Percentiles rank a stretch among this genome's conserved stretches.
Conservation (phyloP, 2,797 vertebrate species). For the Perodicticus potto region DNA sequence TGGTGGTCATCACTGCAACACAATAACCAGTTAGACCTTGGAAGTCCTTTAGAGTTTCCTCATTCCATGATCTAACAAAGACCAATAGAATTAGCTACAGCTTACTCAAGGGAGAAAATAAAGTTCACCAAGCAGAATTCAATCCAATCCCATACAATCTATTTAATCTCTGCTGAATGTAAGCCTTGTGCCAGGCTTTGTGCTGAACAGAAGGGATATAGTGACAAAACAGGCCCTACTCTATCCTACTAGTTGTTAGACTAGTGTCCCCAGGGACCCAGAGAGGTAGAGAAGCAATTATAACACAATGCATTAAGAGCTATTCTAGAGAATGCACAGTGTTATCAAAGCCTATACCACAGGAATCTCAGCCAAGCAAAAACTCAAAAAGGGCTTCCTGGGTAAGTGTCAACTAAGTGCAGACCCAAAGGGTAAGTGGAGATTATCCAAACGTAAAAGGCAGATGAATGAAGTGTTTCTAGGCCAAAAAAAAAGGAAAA, state of each 20-base stretch:
- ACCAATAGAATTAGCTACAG: neutral
- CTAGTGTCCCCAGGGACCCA: neutral
- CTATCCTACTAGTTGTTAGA: neutral
- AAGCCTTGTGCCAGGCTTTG: neutral
- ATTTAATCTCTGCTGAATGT: neutral
- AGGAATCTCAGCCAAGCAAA: neutral
- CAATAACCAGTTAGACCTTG: neutral
- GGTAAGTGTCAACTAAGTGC: neutral
- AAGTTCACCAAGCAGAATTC: neutral
- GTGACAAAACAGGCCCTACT: neutral
- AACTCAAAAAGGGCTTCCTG: neutral
- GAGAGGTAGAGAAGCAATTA: neutral
- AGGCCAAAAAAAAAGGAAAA: neutral
- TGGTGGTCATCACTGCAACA: neutral
- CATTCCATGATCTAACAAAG: neutral
- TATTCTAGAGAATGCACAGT: neutral
- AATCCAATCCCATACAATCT: neutral
- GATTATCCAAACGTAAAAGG: neutral
- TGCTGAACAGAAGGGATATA: neutral
- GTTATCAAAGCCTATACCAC: neutral
- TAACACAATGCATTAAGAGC: neutral
- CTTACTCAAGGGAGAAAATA: neutral
- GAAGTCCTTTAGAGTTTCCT: neutral
- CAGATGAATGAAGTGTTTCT: neutral
- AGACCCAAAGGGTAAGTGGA: neutral